Evolutionary conservation across 2,113 vertebrate species (phyloP), one percentile per base, ranked within the genome.

Genomic region (Phaethornis superciliosus): DNA sequence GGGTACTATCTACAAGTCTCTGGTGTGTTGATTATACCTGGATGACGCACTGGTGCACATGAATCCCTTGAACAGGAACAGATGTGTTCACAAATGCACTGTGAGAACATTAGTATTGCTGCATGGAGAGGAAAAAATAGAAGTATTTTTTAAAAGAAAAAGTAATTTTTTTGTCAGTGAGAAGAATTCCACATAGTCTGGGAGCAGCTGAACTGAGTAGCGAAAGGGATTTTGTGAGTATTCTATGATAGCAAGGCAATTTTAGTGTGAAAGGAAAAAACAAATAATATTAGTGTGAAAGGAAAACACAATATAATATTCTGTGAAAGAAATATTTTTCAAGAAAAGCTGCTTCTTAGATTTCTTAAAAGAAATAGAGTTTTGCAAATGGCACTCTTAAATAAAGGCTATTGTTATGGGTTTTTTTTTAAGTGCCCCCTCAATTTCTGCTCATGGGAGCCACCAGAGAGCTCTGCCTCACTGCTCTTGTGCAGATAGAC

Each of bases 391-490:
- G 62, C n/a, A 32, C 12, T 6, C 44, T 68, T 68, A 85, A 72
- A 88, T 35, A 56, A 42, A 79, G 21, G 24, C 16, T 68, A 58
- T 18, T n/a, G 15, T 54, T 28, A 40, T 28, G 26, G 12, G 14
- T 15, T 7, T 69, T 44, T 59, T 32, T 52, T 55, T 4, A 7
- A 54, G 30, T 22, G 14, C 1, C 22, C 22, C 26, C 21, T 55
- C 37, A 27, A 60, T 51, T 83, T 60, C 85, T 94, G 54, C 91
- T 93, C 75, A 4, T 49, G 23, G 37, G 28, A 91, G 59, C 93
- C 93, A 90, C 88, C 93, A 95, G 93, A 80, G 93, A 89, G 88
- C 90, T 94, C 95, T 95, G 68, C 85, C 68, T 94, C 80, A 70
- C 88, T 93, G 37, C 46, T 88, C 28, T 83, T 14, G 1, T 27